Base-by-base conservation (phyloP, 2,888 invertebrate species). In the Ennomos fuscantarius region DNA sequence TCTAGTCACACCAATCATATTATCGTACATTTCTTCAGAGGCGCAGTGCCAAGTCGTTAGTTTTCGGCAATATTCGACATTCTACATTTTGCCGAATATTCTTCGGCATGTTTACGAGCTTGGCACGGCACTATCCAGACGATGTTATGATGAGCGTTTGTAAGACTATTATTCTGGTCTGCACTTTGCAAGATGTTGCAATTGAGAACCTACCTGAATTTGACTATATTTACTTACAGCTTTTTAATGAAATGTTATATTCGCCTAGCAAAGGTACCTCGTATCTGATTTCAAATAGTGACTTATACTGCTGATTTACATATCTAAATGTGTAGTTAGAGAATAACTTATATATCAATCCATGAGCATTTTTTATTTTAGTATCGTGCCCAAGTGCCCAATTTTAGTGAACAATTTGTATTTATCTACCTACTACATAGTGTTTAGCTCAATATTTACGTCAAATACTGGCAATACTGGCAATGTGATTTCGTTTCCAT, bases 21-120 rank as follows among this genome's bases (percentile, higher is more conserved):
- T 68, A 69, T 75, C 75, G 12, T 61, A 66, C 70, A 63, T 67
- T 73, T 76, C 65, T 63, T 70, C 66, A 68, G 63, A 31, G n/a
- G 37, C 9, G 57, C 57, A 39, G 63, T 74, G 78, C 79, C 77
- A 79, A 63, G 62, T 70, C 73, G 69, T 77, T 77, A 77, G 69
- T 74, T 69, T 70, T 70, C 70, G 66, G 53, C 62, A 68, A 72
- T 73, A 53, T 50, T 55, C 54, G 55, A 41, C 31, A 56, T 43
- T 13, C 53, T 43, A 39, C 42, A 42, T 60, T 66, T 69, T 69
- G 61, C 69, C 64, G 66, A 60, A 69, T 65, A 56, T 68, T 69
- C 66, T 63, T 63, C 66, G 72, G 64, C 69, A 67, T 76, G 72
- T 82, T 82, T 82, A 83, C 70, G 76, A 69, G 63, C 70, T 76